Conservation (phyloP, 2,113 vertebrate species). For the Abramis brama region DNA sequence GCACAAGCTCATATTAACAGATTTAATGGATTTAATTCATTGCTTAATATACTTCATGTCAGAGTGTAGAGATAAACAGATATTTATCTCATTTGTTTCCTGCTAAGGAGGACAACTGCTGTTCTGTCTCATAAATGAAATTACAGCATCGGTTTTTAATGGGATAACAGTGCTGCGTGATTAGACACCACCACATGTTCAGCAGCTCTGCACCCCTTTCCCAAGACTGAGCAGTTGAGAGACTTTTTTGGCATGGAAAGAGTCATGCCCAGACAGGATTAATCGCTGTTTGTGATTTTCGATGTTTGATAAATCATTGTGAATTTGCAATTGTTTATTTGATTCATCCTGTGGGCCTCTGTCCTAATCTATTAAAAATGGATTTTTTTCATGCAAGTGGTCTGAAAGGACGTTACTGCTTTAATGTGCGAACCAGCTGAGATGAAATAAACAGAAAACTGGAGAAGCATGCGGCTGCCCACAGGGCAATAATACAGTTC, state of each 20-base stretch:
- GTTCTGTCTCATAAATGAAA: constrained; percentile 56
- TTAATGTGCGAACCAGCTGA: constrained; percentile 4
- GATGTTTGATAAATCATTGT: background rate
- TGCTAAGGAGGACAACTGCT: constrained; percentile 52
- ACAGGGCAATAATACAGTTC: constrained; percentile 64
- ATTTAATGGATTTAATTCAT: constrained; percentile 14
- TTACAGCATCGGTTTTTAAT: constrained; percentile 52
- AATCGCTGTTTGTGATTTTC: background rate
- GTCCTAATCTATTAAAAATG: constrained; percentile 3
- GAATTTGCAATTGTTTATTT: background rate
- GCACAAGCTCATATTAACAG: background rate
- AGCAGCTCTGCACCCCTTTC: background rate
- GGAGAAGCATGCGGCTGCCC: background rate
- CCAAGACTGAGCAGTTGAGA: background rate
- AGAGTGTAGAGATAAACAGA: constrained; percentile 42
- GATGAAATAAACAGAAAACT: constrained; percentile 30
- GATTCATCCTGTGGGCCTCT: background rate
- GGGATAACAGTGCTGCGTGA: constrained; percentile 55
- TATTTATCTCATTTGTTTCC: constrained; percentile 59
- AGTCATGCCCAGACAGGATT: background rate
- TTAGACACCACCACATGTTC: constrained; percentile 41
- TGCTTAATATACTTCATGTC: constrained; percentile 46
- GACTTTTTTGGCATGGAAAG: background rate
- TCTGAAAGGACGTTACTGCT: constrained; percentile 18
- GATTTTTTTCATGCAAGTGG: background rate